Conservation (phyloP, 2,888 invertebrate species). For the Prosopocoilus inquinatus region DNA sequence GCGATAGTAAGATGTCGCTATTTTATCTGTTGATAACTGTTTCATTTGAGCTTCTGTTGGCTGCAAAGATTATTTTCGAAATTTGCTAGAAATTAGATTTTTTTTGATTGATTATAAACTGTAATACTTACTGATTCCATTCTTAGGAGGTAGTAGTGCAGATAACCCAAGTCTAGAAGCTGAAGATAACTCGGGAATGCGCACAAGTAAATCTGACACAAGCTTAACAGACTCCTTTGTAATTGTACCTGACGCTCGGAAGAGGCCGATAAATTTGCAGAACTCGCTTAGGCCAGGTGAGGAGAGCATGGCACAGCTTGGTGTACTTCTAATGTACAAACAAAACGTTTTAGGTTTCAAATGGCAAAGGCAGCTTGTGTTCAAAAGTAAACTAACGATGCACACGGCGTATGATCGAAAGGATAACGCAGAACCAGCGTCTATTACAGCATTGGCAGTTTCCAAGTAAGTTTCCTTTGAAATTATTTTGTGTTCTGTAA, state of each 20-base stretch:
- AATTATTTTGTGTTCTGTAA: background rate
- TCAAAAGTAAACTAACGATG: slow-evolving; percentile 95
- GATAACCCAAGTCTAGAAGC: slow-evolving; percentile 48
- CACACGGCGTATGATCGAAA: slow-evolving; percentile 95
- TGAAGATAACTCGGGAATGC: slow-evolving; percentile 56
- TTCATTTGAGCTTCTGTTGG: too few relatives aligned
- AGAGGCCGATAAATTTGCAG: slow-evolving; percentile 49
- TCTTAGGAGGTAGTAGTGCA: slow-evolving; percentile 56
- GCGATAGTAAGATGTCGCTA: too few relatives aligned
- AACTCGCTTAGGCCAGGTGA: slow-evolving; percentile 46
- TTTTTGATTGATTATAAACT: too few relatives aligned
- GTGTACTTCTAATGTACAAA: too few relatives aligned
- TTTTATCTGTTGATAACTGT: too few relatives aligned
- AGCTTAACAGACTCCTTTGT: slow-evolving; percentile 90
- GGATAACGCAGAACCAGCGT: slow-evolving; percentile 95
- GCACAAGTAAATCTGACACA: slow-evolving; percentile 87
- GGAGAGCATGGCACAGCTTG: background rate
- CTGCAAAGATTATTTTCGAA: too few relatives aligned
- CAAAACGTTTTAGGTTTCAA: slow-evolving; percentile 61
- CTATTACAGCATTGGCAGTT: slow-evolving; percentile 90
- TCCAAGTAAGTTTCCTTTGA: slow-evolving; percentile 62
- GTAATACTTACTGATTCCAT: background rate
- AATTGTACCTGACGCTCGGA: slow-evolving; percentile 63
- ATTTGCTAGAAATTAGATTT: too few relatives aligned
- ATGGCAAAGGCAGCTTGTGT: slow-evolving; percentile 90